Conservation (phyloP, 2,113 vertebrate genomes). For the Mohoua ochrocephala region DNA sequence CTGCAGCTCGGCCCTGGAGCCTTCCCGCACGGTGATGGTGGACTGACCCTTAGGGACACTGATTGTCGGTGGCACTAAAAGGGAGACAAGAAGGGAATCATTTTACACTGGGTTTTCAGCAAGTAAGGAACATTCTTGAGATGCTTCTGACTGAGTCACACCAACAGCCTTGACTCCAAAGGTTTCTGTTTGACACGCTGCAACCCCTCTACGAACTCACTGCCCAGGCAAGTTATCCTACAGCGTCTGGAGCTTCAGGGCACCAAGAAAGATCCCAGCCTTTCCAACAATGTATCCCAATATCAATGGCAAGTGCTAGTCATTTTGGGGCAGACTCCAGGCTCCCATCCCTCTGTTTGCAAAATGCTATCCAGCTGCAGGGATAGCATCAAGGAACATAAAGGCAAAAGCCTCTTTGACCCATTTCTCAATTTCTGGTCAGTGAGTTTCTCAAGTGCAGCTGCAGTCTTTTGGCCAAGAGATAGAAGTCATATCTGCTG, state of each 20-base stretch:
- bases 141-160: not conserved
- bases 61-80: conserved; percentile 87
- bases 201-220: not conserved
- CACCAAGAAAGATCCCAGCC: not conserved
- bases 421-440: not conserved
- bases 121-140: not conserved
- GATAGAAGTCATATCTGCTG: fast-evolving
- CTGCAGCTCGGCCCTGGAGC: conserved; percentile 83
- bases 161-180: not conserved
- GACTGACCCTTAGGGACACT: conserved; percentile 83
- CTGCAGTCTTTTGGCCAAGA: not conserved
- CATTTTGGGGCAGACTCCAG: not conserved
- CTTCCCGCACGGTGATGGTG: conserved; percentile 83
- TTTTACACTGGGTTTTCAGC: not conserved
- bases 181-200: not conserved
- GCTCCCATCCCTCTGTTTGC: not conserved
- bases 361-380: not conserved
- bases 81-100: not conserved
- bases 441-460: not conserved
- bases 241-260: not conserved
- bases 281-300: not conserved
- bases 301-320: not conserved
- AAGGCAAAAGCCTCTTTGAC: not conserved
- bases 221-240: not conserved
- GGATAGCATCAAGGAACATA: not conserved